These are phyloP conservation scores for Apostichopus japonicus DNA, from an alignment of 35 echinoderm and acorn worm genomes.

Conservation along the genomic window DNA sequence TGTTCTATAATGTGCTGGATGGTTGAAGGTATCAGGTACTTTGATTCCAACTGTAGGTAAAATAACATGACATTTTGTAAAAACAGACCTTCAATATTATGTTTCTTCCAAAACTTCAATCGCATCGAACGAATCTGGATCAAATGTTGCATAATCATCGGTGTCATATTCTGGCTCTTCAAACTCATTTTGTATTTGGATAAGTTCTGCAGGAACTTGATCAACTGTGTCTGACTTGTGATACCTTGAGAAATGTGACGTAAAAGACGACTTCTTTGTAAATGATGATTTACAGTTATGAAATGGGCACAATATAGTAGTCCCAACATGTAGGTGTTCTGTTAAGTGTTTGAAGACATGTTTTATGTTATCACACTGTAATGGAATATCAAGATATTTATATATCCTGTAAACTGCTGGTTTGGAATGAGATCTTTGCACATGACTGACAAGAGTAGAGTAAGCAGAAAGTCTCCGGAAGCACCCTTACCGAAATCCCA, in stretches of 20 bases:
- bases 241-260: constrained; percentile 58
- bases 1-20: constrained; percentile 20
- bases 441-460: constrained; percentile 33
- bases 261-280: constrained; percentile 54
- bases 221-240: constrained; percentile 27
- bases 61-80: not conserved
- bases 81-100: not conserved
- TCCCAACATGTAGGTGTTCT: constrained; percentile 53
- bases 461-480: not conserved
- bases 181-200: not conserved
- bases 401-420: not conserved
- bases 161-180: not conserved
- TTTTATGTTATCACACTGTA: constrained; percentile 26
- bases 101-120: not conserved
- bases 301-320: constrained; percentile 38
- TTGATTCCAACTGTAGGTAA: constrained; percentile 9
- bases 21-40: not conserved
- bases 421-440: constrained; percentile 44
- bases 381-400: constrained; percentile 22
- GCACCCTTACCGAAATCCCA: no score
- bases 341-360: constrained; percentile 39
- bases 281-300: constrained; percentile 18
- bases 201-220: not conserved
- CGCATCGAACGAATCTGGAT: not conserved
- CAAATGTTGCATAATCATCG: not conserved